These are phyloP conservation scores for Cercocebus atys DNA, from an alignment of 2,113 vertebrate species.

Conservation along the genomic window DNA sequence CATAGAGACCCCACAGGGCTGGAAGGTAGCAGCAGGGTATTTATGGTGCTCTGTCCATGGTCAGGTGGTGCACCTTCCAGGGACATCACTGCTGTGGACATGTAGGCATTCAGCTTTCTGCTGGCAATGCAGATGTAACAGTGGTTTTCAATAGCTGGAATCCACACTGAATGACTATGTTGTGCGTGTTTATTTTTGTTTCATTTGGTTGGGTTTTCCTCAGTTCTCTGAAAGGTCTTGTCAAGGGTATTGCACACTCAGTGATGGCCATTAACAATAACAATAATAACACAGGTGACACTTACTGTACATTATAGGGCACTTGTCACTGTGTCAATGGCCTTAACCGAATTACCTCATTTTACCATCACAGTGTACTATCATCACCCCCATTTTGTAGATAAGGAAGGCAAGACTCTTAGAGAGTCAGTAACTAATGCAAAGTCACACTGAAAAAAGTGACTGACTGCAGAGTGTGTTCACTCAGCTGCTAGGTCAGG, in stretches of 20 bases:
- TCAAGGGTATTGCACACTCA: neutral
- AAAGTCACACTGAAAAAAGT: neutral
- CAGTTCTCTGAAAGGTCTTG: neutral
- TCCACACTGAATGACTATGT: too few relatives aligned
- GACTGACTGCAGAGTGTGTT: too few relatives aligned
- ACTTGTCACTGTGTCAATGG: neutral
- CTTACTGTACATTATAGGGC: too few relatives aligned
- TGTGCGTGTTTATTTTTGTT: neutral
- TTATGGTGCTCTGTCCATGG: neutral
- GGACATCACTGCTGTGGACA: neutral
- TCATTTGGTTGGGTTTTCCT: neutral
- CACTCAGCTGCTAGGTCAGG: neutral
- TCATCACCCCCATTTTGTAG: neutral
- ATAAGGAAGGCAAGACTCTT: neutral
- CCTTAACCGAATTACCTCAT: neutral
- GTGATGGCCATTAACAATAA: neutral
- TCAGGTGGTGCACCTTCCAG: neutral
- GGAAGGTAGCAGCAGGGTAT: accelerated
- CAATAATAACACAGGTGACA: neutral
- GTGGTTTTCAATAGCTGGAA: neutral
- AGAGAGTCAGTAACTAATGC: neutral
- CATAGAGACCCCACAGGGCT: neutral
- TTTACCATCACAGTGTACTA: neutral
- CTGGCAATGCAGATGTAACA: accelerated
- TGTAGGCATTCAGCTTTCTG: neutral